Evolutionary conservation across 2,797 vertebrate species (phyloP), one percentile per base, ranked within the genome.

Genomic region (Spinibarbus caldwelli): DNA sequence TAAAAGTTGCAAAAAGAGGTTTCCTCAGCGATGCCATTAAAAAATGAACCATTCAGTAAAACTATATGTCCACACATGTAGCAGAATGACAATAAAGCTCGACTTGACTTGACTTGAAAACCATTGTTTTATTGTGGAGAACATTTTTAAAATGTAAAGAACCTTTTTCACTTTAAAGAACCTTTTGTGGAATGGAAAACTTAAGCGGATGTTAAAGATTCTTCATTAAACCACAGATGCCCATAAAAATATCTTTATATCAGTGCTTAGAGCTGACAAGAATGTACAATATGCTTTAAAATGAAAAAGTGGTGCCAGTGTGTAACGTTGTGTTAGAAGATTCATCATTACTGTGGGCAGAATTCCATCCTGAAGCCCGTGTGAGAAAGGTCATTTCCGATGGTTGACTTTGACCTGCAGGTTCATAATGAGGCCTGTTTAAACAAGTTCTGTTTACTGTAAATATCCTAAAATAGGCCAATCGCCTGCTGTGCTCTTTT

Each of bases 391-490:
- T 62, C 5, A 79, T 66, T 79, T 79, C 38, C 19, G 12, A 12
- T 5, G 0, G 38, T 21, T 45, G n/a, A 79, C 43, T 45, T 21
- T 59, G 43, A 82, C 26, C 36, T 23, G 68, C 17, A 45, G 19
- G 68, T 82, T 82, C 68, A 82, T 57, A 59, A 62, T 73, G 26
- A 72, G 6, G 31, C 45, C 64, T 9, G 59, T 31, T 79, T 45
- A 79, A 79, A 70, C 80, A 71, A 70, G 66, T 70, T 54, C 2
- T 57, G 66, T 36, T 45, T 81, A 34, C 64, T 73, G 78, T 86
- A 87, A 89, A 89, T 87, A 84, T 72, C 76, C 64, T 72, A 49
- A 84, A 85, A 87, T 68, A 67, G 54, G 8, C n/a, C 54, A 29
- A 54, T 85, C 5, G 70, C 83, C 52, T 83, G 71, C 62, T 85